A percentile compares a stretch with the other conserved stretches of the same genome.
Conservation (phyloP, 2,113 vertebrate species). For the Indicator indicator region DNA sequence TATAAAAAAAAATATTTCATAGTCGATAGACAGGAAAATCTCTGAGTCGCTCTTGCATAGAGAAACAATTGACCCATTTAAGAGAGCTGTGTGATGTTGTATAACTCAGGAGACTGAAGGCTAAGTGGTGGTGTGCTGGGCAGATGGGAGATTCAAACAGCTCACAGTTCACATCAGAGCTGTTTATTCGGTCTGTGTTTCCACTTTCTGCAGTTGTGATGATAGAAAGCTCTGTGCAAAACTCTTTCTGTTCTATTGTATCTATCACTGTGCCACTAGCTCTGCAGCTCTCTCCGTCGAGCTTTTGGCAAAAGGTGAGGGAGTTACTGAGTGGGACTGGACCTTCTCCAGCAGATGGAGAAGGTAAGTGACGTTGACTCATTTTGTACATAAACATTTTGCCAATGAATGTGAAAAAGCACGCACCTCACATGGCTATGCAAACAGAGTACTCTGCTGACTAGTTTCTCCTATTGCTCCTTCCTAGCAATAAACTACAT, state of each 20-base stretch:
- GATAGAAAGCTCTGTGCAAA: background rate
- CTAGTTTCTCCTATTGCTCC: background rate
- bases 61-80: slow-evolving; percentile 24
- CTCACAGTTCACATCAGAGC: background rate
- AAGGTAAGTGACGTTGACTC: background rate
- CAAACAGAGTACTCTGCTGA: background rate
- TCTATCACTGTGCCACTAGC: background rate
- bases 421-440: background rate
- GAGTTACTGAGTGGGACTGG: background rate
- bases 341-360: background rate
- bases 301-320: background rate
- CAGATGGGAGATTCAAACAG: background rate
- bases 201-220: fast-evolving
- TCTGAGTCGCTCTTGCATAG: background rate
- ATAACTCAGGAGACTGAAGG: background rate
- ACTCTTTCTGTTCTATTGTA: background rate
- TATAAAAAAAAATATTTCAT: too few relatives aligned
- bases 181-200: background rate
- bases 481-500: background rate
- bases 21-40: background rate
- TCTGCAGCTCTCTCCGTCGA: background rate
- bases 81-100: background rate
- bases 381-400: background rate
- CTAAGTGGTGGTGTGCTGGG: background rate
- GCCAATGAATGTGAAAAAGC: slow-evolving; percentile 4